Conservation (phyloP, 2,113 vertebrate species). For the Telmatochromis sp. region DNA sequence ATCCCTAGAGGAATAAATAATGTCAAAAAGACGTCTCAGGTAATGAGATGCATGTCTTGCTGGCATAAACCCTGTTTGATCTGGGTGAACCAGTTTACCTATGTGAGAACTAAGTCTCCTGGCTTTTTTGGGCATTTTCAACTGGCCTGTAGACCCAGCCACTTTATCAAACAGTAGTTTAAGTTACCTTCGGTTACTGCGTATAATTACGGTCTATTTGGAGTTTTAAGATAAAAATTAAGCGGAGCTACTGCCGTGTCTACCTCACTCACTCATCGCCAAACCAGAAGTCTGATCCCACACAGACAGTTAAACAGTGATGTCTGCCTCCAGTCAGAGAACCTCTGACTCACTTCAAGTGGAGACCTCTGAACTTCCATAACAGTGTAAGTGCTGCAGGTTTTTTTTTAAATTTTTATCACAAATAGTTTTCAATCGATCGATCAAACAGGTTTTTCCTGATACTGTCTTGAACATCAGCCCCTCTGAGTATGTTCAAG, state of each 20-base stretch:
- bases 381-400: background rate
- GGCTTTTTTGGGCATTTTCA: too few species aligned
- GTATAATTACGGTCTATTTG: too few species aligned
- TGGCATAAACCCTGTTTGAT: too few species aligned
- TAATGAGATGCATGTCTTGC: rapidly evolving
- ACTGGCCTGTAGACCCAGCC: too few species aligned
- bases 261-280: background rate
- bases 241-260: background rate
- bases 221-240: rapidly evolving
- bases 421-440: background rate
- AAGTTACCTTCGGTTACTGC: too few species aligned
- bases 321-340: background rate
- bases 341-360: background rate
- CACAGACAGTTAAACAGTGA: background rate
- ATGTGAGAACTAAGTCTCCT: too few species aligned
- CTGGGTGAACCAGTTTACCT: too few species aligned
- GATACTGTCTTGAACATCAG: background rate
- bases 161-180: too few species aligned
- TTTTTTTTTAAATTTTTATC: background rate
- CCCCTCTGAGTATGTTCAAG: background rate
- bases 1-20: too few species aligned
- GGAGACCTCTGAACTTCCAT: background rate
- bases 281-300: background rate
- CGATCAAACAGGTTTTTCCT: background rate
- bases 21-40: too few species aligned